These are phyloP conservation scores for Drosophila dives DNA, from an alignment of 2,888 invertebrate genomes.

Conservation along the genomic window DNA sequence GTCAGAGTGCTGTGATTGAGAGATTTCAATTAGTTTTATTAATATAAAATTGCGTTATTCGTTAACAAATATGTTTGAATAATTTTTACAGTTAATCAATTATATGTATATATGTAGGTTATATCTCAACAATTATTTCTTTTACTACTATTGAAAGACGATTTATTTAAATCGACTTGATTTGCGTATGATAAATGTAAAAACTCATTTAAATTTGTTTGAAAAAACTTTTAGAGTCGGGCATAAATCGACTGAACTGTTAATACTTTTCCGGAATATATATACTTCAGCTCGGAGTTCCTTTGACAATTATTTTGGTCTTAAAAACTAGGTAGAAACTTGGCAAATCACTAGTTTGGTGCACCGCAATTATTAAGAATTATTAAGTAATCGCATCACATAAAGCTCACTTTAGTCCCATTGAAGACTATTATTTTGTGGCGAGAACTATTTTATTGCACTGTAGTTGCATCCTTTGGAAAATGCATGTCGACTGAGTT, in stretches of 20 bases:
- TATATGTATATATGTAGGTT: background rate
- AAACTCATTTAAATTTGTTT: too few species aligned
- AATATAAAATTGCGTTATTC: background rate
- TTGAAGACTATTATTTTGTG: constrained; percentile 30
- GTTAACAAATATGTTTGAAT: too few species aligned
- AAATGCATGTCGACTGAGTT: constrained; percentile 32
- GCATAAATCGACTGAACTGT: background rate
- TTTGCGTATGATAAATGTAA: too few species aligned
- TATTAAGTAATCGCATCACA: constrained; percentile 24
- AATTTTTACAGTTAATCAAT: background rate
- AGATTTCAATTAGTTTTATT: background rate
- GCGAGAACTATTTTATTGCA: constrained; percentile 54
- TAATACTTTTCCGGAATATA: background rate
- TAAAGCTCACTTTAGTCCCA: constrained; percentile 33
- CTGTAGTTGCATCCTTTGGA: constrained; percentile 59
- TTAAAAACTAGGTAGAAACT: background rate
- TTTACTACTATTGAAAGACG: background rate
- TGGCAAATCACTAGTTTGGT: background rate
- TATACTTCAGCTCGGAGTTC: background rate
- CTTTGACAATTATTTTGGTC: background rate
- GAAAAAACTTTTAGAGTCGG: too few species aligned
- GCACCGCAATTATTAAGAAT: background rate
- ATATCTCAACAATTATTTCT: background rate
- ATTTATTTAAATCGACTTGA: background rate
- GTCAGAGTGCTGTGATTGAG: background rate